These are phyloP conservation scores for Podarcis siculus DNA, from an alignment of 2,797 vertebrate genomes.

Conservation along the genomic window DNA sequence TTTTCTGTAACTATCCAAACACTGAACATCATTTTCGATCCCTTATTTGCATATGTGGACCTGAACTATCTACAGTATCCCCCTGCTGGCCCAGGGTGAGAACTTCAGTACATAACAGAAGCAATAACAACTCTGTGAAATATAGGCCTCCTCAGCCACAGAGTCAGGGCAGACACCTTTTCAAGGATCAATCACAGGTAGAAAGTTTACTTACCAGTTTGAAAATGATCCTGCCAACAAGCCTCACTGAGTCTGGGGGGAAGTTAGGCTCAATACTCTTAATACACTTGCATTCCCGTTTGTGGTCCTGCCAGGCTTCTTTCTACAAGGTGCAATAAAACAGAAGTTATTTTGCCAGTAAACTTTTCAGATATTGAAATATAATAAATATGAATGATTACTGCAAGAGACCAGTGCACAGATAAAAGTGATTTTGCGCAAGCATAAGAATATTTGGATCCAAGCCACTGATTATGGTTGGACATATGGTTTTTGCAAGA, in stretches of 20 bases:
- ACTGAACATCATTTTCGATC: too few relatives aligned
- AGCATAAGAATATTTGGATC: neutral
- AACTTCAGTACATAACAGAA: too few relatives aligned
- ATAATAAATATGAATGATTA: neutral
- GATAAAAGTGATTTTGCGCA: neutral
- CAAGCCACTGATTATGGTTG: neutral
- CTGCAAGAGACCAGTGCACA: neutral
- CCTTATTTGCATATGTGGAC: too few relatives aligned
- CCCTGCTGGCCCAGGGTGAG: too few relatives aligned
- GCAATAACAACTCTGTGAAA: too few relatives aligned
- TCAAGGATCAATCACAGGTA: slow-evolving; percentile 3
- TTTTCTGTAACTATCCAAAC: too few relatives aligned
- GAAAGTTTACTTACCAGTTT: slow-evolving; percentile 81
- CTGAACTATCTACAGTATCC: too few relatives aligned
- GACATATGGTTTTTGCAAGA: neutral
- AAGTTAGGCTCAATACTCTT: slow-evolving; percentile 81
- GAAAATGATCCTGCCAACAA: slow-evolving; percentile 89
- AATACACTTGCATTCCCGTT: slow-evolving; percentile 90
- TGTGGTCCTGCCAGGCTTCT: slow-evolving; percentile 89
- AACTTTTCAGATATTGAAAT: neutral
- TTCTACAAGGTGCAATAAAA: slow-evolving; percentile 77
- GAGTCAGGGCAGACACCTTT: slow-evolving; percentile 13
- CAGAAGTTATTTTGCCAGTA: neutral
- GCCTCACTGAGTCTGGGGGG: slow-evolving; percentile 91
- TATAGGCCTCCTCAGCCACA: neutral